Evolutionary conservation across 2,888 invertebrate species (phyloP).

Genomic region (Brachyptera risi): DNA sequence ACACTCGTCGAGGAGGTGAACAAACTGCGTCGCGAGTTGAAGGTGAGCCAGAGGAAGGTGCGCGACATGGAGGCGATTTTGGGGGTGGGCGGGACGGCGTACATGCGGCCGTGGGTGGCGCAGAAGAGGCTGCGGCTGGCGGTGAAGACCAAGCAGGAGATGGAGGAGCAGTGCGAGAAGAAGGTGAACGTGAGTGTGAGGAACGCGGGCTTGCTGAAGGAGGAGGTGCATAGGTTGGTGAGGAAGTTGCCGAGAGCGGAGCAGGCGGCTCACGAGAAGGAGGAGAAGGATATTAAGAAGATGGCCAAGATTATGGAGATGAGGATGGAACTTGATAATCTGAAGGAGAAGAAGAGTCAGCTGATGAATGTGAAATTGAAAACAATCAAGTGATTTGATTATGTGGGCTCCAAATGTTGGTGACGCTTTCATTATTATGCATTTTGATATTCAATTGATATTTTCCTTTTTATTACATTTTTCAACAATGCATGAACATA

Average conservation of each 20-base stretch:
- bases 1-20: conserved; percentile 73
- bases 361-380: too few species aligned
- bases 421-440: too few species aligned
- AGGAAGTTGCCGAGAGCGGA: conserved; percentile 32
- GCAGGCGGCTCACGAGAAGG: neutral
- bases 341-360: too few species aligned
- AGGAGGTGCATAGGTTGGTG: conserved; percentile 45
- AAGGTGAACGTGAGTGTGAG: conserved; percentile 12
- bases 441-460: too few species aligned
- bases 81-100: neutral
- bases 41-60: neutral
- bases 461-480: too few species aligned
- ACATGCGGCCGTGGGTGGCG: conserved; percentile 13
- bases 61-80: conserved; percentile 12
- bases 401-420: too few species aligned
- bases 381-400: too few species aligned
- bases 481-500: too few species aligned
- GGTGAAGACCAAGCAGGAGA: conserved; percentile 56
- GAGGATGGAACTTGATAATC: neutral
- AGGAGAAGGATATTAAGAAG: neutral
- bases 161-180: conserved; percentile 50
- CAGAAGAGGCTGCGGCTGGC: conserved; percentile 40
- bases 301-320: neutral
- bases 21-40: conserved; percentile 63
- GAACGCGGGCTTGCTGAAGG: conserved; percentile 41